A percentile compares a stretch with the other conserved stretches of the same genome.
Conservation (phyloP, 92 coral and sea anemone species). For the Paramuricea clavata region DNA sequence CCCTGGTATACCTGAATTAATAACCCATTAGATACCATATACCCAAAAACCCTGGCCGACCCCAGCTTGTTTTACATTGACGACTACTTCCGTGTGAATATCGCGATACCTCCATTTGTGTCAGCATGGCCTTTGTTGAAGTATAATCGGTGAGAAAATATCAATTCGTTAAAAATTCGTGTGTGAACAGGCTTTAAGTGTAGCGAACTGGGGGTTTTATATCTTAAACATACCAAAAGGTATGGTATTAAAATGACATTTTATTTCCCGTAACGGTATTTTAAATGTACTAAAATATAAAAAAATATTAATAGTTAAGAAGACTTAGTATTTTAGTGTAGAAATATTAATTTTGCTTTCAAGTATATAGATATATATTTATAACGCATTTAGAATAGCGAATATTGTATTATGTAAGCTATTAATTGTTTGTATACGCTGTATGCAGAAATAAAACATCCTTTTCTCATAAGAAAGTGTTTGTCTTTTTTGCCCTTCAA, state of each 20-base stretch:
- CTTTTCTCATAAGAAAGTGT: too few relatives aligned
- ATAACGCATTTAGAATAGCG: neutral
- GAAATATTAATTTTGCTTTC: neutral
- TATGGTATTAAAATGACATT: neutral
- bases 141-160: too few relatives aligned
- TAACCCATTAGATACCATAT: too few relatives aligned
- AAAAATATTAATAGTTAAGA: neutral
- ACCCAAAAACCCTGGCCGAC: too few relatives aligned
- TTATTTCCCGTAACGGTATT: neutral
- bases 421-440: neutral
- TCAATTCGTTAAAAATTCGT: too few relatives aligned
- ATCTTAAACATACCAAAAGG: neutral
- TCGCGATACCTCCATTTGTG: too few relatives aligned
- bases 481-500: too few relatives aligned
- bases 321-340: neutral
- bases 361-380: neutral
- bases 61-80: too few relatives aligned
- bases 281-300: neutral
- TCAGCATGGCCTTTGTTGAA: too few relatives aligned
- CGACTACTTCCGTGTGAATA: too few relatives aligned
- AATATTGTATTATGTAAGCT: neutral
- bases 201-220: neutral
- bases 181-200: neutral
- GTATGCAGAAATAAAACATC: neutral
- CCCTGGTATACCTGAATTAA: too few relatives aligned